Evolutionary conservation across 2,797 vertebrate species (phyloP), one percentile per base, ranked within the genome.

Genomic region (Yasuhikotakia modesta): DNA sequence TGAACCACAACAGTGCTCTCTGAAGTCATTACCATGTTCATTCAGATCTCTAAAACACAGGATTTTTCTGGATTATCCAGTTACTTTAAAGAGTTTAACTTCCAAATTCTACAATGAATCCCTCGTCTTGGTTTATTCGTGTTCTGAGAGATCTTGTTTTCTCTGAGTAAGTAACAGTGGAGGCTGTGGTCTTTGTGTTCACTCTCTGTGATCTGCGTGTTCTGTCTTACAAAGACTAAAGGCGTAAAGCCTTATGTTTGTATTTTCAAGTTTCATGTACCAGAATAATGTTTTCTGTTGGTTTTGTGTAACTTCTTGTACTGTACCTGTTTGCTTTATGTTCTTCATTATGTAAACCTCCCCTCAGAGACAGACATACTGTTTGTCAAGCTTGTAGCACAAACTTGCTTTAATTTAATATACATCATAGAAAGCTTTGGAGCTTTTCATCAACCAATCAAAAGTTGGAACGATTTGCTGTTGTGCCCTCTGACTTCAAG

Each of bases 101-200:
- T 65, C 30, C 52, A 64, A 14, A 19, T 35, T 35, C 35, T 2
- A 58, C 12, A 27, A 76, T 61, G 65, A 60, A 35, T 69, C 19
- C 69, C 43, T n/a, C 17, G 13, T 16, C n/a, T 50, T 35, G 4
- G 0, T 21, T n/a, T 48, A 5, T 35, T 35, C 39, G 53, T 43
- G 52, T 55, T 63, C 24, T 60, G 13, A 60, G 55, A 48, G 16
- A 5, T 6, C 17, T 12, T 48, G 19, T 24, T 35, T 69, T 50
- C 55, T 61, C n/a, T 22, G 24, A 52, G 75, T 77, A 69, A 69
- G 75, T 77, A 68, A 24, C 27, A 24, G 8, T 46, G 35, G 7
- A 58, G 17, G 52, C 27, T 30, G 19, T 12, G 1, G 50, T 7
- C 14, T 73, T n/a, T n/a, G n/a, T n/a, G n/a, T n/a, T n/a, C n/a